A percentile compares a stretch with the other conserved stretches of the same genome.
phyloP scores from a whole-genome alignment of 2,888 invertebrate genomes.

The Philonicus albiceps region DNA sequence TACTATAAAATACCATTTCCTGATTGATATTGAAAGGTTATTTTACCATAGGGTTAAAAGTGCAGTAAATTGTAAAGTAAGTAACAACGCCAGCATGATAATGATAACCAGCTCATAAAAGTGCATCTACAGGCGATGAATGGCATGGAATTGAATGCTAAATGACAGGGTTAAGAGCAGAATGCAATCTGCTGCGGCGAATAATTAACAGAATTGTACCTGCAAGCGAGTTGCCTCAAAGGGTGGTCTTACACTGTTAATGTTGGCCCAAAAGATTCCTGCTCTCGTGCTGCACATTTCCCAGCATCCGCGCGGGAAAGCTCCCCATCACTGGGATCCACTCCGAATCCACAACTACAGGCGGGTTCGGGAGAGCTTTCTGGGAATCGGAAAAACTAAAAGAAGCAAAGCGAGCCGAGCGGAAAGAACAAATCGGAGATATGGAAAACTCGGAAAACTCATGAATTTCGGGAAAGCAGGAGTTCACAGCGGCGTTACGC shows the following conservation, averaged over 20 bases:
- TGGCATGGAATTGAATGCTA: not conserved
- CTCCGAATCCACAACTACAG: not conserved
- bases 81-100: not conserved
- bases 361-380: not conserved
- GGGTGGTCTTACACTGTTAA: not conserved
- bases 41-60: not conserved
- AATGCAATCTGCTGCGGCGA: not conserved
- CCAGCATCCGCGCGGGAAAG: not conserved
- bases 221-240: not conserved
- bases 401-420: conserved; percentile 31
- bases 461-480: conserved; percentile 37
- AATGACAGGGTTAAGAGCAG: not conserved
- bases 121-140: not conserved
- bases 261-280: not conserved
- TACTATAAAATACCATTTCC: not conserved
- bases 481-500: conserved; percentile 47
- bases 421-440: conserved; percentile 40
- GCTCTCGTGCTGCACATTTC: not conserved
- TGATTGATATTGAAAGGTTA: not conserved
- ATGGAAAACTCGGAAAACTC: conserved; percentile 40
- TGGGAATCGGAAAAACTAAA: not conserved
- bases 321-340: not conserved
- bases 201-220: not conserved
- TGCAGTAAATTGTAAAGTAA: not conserved
- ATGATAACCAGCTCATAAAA: not conserved